Base-by-base conservation (phyloP, 23 tunicate species). In the Ciona savignyi region DNA sequence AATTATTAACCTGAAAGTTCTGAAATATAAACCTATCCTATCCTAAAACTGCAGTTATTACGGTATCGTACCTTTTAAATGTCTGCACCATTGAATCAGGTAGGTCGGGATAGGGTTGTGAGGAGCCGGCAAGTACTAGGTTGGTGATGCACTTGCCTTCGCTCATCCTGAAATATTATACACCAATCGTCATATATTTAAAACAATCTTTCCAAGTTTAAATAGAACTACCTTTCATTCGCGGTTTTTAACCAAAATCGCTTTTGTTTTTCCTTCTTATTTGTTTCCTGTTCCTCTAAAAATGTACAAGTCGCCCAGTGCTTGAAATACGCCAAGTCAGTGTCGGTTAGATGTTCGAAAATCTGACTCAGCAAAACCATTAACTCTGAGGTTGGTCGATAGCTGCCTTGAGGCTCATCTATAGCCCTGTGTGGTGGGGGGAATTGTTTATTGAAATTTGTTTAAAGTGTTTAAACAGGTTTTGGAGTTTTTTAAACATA, bases 291-390 rank as follows among this genome's bases (percentile, higher is more conserved):
- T 26, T 49, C 32, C 79, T 91, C 97, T 29, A 91, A 66, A 21
- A 91, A 79, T 24, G 76, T 78, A 62, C 97, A 91, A 28, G 97
- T 81, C 78, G 80, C 75, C 97, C 97, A 91, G 68, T 91, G 97
- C 4, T 74, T 62, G 65, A 91, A 91, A 80, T 91, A 91, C 33
- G 74, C 67, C 24, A 91, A 35, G 63, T 91, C 97, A 51, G 63
- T 63, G 32, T 60, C 32, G 26, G 33, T 64, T 33, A 91, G 79
- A 75, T 84, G 90, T 1, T 65, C 29, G 2, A 35, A 32, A 31
- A 32, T 35, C 30, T 72, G 70, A 35, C 30, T 77, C 75, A 91
- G 70, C 72, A 80, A 22, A 26, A 42, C 23, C 0, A 30, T 21
- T 31, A 91, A 27, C 3, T 74, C 80, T 9, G 72, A 11, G 27